Base-by-base conservation (phyloP, 2,113 vertebrate species). In the Cyanocitta stelleri region DNA sequence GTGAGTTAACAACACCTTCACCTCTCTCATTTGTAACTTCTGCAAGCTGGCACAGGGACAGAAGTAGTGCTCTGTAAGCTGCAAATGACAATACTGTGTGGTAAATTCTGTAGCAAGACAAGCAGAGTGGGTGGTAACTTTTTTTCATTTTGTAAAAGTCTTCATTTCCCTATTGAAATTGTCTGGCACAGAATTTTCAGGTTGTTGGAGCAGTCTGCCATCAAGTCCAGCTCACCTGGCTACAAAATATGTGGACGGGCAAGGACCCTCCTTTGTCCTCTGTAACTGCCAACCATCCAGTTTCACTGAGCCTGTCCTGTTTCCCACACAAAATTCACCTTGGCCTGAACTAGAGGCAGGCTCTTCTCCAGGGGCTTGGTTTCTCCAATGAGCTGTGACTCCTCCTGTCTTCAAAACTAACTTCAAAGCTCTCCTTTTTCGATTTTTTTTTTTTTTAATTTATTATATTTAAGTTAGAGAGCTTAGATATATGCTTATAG, bases 401-500 rank as follows among this genome's bases (percentile, higher is more conserved):
- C 41, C 6, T 2, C 13, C 19, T 48, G 4, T 44, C 54, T 64
- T 91, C 66, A 79, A 85, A 94, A 67, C 14, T 35, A 39, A 54
- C 52, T 84, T 77, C 27, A 62, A 58, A 59, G 4, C 16, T 69
- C 29, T 73, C 19, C 49, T 54, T 10, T 48, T 32, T 16, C 18
- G 19, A 39, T 27, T 37, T 2, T 72, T 71, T 37, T 2, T 72
- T 71, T 69, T 41, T 26, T 10, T 7, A 11, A 22, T 22, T 4
- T n/a, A 10, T 35, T 8, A 43, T 21, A 17, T 5, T 0, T 24
- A 64, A 51, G 15, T 37, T 20, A 44, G 44, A 49, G 22, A 78
- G 7, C 6, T 19, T 35, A 56, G 27, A 8, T 0, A 0, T 26
- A 20, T 1, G 2, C 18, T 5, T 58, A 22, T 1, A 29, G 61